These are phyloP conservation scores for Dinoponera quadriceps DNA, from an alignment of 1,140 invertebrate genomes.

Conservation along the genomic window DNA sequence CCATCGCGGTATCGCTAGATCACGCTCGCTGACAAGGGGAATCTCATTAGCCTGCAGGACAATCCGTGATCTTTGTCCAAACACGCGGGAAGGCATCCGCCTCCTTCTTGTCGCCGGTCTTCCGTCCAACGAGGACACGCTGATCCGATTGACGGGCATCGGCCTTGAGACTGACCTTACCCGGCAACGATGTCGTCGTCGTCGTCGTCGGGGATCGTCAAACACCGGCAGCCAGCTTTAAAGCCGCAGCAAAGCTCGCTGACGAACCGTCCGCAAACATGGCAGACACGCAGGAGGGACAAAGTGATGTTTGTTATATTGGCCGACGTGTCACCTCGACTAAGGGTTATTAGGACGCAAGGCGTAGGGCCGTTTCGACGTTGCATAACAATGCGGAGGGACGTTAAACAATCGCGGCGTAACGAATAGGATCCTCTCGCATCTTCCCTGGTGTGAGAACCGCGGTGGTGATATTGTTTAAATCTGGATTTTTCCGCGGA, in stretches of 20 bases:
- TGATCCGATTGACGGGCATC: constrained; percentile 73
- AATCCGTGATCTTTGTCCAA: constrained; percentile 74
- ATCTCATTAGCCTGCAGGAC: constrained; percentile 72
- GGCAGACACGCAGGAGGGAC: background rate
- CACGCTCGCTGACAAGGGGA: constrained; percentile 69
- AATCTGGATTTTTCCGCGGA: background rate
- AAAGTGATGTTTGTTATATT: constrained; percentile 48
- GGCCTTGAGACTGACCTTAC: constrained; percentile 64
- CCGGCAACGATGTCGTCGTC: constrained; percentile 42
- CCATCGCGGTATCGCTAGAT: constrained; percentile 65
- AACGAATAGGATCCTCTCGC: background rate
- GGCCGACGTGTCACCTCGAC: constrained; percentile 10
- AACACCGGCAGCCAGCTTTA: constrained; percentile 51
- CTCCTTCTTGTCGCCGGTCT: constrained; percentile 46
- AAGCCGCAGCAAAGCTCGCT: constrained; percentile 52
- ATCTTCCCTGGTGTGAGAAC: background rate
- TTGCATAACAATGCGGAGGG: constrained; percentile 4
- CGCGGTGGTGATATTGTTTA: background rate
- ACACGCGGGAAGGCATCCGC: constrained; percentile 60
- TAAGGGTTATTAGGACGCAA: constrained; percentile 35
- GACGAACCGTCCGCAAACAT: constrained; percentile 57
- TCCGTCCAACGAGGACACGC: constrained; percentile 55
- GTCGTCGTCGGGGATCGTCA: constrained; percentile 66
- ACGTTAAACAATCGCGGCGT: background rate
- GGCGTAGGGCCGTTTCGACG: background rate